Evolutionary conservation across 2,888 invertebrate genomes (phyloP).

Genomic region (Copidosoma aretas): DNA sequence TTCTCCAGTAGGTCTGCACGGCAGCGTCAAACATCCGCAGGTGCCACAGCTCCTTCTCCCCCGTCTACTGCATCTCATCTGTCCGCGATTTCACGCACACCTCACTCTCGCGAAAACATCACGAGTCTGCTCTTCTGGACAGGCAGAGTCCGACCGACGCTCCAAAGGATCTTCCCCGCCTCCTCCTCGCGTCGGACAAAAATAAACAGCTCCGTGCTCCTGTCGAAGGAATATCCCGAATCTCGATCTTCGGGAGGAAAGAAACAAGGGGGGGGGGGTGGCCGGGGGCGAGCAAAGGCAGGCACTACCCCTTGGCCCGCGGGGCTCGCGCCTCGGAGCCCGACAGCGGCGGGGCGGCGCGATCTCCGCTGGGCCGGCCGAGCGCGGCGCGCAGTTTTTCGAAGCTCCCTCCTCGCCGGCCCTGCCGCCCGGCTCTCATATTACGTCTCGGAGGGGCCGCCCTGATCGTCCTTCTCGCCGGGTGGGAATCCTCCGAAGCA

Average conservation of each 20-base stretch:
- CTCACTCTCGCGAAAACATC: not conserved
- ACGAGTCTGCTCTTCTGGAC: too few relatives aligned
- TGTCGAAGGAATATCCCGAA: too few relatives aligned
- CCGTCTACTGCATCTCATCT: not conserved
- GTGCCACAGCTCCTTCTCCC: conserved; percentile 4
- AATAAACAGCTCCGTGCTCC: too few relatives aligned
- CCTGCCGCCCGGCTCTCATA: conserved; percentile 38
- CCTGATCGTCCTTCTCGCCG: too few relatives aligned
- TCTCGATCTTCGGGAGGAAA: too few relatives aligned
- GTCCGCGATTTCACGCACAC: not conserved
- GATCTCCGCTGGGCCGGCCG: conserved; percentile 39
- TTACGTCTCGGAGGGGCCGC: conserved; percentile 9
- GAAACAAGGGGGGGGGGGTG: not conserved
- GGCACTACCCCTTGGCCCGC: too few relatives aligned
- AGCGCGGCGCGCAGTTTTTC: conserved; percentile 44
- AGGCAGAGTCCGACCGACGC: too few relatives aligned
- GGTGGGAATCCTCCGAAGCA: too few relatives aligned
- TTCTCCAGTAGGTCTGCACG: conserved; percentile 2
- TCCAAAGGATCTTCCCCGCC: too few relatives aligned
- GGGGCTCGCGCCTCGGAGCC: conserved; percentile 4
- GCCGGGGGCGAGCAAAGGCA: not conserved
- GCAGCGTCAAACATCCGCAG: conserved; percentile 15
- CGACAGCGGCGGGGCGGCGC: conserved; percentile 36
- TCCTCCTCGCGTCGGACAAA: too few relatives aligned
- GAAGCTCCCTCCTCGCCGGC: conserved; percentile 33